Evolutionary conservation across 2,888 invertebrate genomes (phyloP).

Genomic region (Caenorhabditis sp.): DNA sequence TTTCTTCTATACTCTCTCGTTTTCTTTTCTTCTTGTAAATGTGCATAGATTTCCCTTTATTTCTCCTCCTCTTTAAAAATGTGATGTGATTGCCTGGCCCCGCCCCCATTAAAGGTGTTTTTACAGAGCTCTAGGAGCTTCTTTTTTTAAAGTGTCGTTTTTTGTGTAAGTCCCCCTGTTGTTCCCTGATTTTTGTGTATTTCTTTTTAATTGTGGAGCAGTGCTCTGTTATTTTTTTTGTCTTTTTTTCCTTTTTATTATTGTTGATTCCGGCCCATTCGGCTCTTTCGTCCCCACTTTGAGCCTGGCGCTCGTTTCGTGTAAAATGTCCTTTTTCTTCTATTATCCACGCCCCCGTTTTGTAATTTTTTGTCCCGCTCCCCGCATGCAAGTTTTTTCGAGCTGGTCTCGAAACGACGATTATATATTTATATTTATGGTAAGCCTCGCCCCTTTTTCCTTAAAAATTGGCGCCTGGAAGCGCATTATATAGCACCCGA

Average conservation of each 20-base stretch:
- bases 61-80: too few relatives aligned
- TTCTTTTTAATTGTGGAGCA: constrained; percentile 22
- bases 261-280: constrained; percentile 31
- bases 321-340: constrained; percentile 26
- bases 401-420: constrained; percentile 29
- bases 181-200: constrained; percentile 19
- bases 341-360: constrained; percentile 11
- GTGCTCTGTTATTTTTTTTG: constrained; percentile 28
- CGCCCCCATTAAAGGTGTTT: constrained; percentile 23
- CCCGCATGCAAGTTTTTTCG: constrained; percentile 6
- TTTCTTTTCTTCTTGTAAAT: constrained; percentile 36
- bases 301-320: constrained; percentile 50
- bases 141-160: constrained; percentile 13
- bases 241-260: constrained; percentile 16
- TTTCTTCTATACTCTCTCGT: not conserved
- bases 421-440: constrained; percentile 22
- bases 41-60: constrained; percentile 37
- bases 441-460: not conserved
- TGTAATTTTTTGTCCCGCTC: constrained; percentile 16
- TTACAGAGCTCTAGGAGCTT: constrained; percentile 13
- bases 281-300: constrained; percentile 3
- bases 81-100: too few relatives aligned
- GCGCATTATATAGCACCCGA: constrained; percentile 44
- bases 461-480: constrained; percentile 46
- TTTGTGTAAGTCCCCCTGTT: not conserved